Evolutionary conservation across 1,140 invertebrate species (phyloP).

Genomic region (Drosophila quadrilineata): DNA sequence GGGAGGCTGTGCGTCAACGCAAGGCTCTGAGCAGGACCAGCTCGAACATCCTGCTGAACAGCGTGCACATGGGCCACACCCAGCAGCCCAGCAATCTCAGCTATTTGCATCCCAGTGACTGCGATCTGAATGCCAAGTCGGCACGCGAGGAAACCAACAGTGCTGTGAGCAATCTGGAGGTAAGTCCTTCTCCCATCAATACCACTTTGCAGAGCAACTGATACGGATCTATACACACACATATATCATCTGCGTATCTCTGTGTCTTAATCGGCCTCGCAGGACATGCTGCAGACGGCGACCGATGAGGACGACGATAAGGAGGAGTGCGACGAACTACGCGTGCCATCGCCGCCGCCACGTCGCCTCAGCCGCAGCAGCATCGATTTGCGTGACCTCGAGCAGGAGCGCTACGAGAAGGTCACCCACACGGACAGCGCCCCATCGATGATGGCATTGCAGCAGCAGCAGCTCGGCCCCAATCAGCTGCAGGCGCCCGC

Average conservation of each 20-base stretch:
- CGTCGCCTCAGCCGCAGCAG: constrained; percentile 79
- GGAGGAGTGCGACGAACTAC: constrained; percentile 80
- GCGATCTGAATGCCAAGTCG: constrained; percentile 81
- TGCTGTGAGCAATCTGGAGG: constrained; percentile 82
- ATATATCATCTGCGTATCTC: neutral
- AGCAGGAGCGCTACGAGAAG: constrained; percentile 80
- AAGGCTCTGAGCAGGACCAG: constrained; percentile 91
- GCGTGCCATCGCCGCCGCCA: constrained; percentile 78
- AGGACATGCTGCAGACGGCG: constrained; percentile 77
- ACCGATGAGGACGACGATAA: constrained; percentile 80
- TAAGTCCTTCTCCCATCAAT: constrained; percentile 51
- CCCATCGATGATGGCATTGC: constrained; percentile 80
- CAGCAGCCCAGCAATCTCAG: constrained; percentile 85
- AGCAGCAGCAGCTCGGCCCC: constrained; percentile 47
- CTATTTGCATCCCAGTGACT: constrained; percentile 86
- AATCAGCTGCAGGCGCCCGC: constrained; percentile 58
- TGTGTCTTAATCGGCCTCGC: constrained; percentile 20
- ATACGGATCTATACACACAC: neutral
- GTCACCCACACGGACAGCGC: constrained; percentile 80
- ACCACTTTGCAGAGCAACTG: neutral
- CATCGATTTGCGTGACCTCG: constrained; percentile 80
- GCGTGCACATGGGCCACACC: constrained; percentile 89
- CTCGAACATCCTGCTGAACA: constrained; percentile 91
- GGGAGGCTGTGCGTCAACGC: constrained; percentile 93
- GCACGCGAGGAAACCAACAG: constrained; percentile 82